phyloP scores from a whole-genome alignment of 2,113 vertebrate genomes.

The Larimichthys crocea region DNA sequence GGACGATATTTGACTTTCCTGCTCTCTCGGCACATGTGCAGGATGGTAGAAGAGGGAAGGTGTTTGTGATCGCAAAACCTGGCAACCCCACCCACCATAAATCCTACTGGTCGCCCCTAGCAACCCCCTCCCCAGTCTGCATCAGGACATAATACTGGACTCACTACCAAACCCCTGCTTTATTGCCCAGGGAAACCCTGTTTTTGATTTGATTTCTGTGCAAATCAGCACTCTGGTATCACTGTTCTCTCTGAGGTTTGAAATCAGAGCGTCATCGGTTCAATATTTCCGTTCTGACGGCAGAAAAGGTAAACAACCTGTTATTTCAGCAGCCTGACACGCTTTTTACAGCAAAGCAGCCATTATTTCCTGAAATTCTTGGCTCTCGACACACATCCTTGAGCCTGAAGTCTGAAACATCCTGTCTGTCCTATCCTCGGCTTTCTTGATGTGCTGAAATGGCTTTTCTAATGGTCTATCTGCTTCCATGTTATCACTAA shows the following conservation, averaged over 20 bases:
- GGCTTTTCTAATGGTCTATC: slow-evolving; percentile 45
- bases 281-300: neutral
- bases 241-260: neutral
- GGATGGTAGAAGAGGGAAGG: slow-evolving; percentile 72
- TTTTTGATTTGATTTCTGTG: slow-evolving; percentile 64
- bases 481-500: slow-evolving; percentile 47
- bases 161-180: slow-evolving; percentile 21
- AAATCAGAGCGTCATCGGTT: slow-evolving; percentile 21
- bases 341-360: slow-evolving; percentile 34
- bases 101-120: slow-evolving; percentile 20
- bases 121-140: slow-evolving; percentile 35
- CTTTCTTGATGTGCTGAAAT: slow-evolving; percentile 53
- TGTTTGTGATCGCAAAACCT: slow-evolving; percentile 49
- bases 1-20: slow-evolving; percentile 50
- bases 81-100: slow-evolving; percentile 40
- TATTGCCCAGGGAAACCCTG: slow-evolving; percentile 25
- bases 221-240: slow-evolving; percentile 48
- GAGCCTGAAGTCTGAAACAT: slow-evolving; percentile 41
- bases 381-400: slow-evolving; percentile 19
- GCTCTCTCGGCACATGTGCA: slow-evolving; percentile 70
- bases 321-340: slow-evolving; percentile 9
- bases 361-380: slow-evolving; percentile 33
- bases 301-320: slow-evolving; percentile 11
- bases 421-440: neutral
- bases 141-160: slow-evolving; percentile 62